Percentiles rank a stretch among this genome's conserved stretches.
Conservation (phyloP, 2,888 invertebrate genomes). For the Acanthacorydalis orientalis region DNA sequence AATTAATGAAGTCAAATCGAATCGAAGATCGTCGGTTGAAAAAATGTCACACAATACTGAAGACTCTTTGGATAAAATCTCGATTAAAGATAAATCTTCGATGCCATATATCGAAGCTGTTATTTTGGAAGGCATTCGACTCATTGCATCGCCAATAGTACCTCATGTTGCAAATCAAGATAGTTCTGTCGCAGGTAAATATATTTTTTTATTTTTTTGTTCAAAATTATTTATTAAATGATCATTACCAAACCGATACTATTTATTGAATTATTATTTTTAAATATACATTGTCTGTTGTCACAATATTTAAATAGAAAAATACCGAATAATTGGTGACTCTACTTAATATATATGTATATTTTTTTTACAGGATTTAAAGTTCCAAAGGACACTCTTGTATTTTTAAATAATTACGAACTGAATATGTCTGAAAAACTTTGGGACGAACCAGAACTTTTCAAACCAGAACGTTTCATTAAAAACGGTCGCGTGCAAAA, state of each 20-base stretch:
- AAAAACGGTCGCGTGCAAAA: constrained; percentile 34
- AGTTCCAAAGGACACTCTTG: constrained; percentile 41
- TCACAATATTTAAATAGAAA: no score
- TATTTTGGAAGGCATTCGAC: constrained; percentile 40
- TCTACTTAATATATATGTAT: constrained; percentile 3
- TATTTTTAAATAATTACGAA: constrained; percentile 51
- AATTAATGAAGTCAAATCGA: background rate
- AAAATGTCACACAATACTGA: background rate
- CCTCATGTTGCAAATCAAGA: constrained; percentile 47
- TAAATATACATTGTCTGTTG: no score
- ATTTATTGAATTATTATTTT: no score
- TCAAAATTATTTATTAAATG: background rate
- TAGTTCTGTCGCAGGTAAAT: constrained; percentile 40
- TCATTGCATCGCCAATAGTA: constrained; percentile 48
- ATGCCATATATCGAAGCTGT: constrained; percentile 44
- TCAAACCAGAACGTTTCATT: constrained; percentile 44
- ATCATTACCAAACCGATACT: no score
- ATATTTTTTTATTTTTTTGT: background rate
- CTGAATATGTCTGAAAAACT: constrained; percentile 41
- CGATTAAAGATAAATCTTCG: constrained; percentile 22
- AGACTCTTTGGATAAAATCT: constrained; percentile 1
- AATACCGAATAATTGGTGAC: no score
- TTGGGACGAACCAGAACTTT: constrained; percentile 41
- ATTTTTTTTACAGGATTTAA: constrained; percentile 31
- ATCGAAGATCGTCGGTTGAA: background rate